Base-by-base conservation (phyloP, 1,140 invertebrate species). In the Eriosoma lanigerum region DNA sequence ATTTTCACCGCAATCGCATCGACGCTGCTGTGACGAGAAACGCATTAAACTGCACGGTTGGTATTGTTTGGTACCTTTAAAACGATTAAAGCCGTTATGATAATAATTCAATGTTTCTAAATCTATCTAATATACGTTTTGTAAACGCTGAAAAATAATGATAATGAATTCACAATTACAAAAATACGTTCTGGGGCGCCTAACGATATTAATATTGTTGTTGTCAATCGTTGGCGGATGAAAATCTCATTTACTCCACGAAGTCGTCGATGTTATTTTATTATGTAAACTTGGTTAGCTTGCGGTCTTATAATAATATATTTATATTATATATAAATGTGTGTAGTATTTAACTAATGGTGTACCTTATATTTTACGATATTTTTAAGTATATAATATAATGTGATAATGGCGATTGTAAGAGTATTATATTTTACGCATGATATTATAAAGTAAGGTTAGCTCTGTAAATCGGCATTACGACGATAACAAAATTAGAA, bases 331-430 rank as follows among this genome's bases (percentile, higher is more conserved):
- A 38, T 38, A n/a, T n/a, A n/a, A n/a, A n/a, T 13, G 10, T 21
- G 38, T 38, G n/a, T 46, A 66, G 4, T 44, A 24, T 44, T 66
- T 66, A 44, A 46, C 32, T 46, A 66, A 68, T 26, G 44, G 21
- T 48, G 44, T 68, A 68, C 38, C 38, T 68, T 26, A 58, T 58
- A 68, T 24, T n/a, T 68, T 68, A 46, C 21, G n/a, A 58, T 58
- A 68, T 26, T 68, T 9, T 68, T 68, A 68, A 68, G 21, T 68
- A 38, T 48, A 19, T 72, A 52, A 38, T 48, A 19, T 72, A 52
- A 4, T 72, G 68, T 72, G 68, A 72, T 72, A 52, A 72, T 29
- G 26, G 8, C 50, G 17, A 72, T 72, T 29, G 48, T 72, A 29
- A 72, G 68, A 72, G 68, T 52, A 29, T 50, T n/a, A n/a, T 15